Percentiles rank a stretch among this genome's conserved stretches.
Evolutionary conservation across 2,888 invertebrate species (phyloP).

Genomic region (Eledone cirrhosa): DNA sequence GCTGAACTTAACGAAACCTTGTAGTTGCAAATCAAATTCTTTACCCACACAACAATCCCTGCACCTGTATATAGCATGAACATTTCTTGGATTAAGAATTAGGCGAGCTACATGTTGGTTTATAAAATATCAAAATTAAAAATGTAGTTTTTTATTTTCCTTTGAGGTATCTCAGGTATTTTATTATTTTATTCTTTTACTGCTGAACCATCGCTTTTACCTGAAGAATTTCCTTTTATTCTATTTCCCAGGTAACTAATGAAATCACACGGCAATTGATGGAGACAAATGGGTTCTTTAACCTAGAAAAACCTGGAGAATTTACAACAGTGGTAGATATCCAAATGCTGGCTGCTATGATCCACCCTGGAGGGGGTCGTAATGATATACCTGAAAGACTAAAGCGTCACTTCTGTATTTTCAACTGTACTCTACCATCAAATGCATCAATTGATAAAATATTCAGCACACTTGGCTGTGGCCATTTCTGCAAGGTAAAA

Average conservation of each 20-base stretch:
- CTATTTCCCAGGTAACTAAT: slow-evolving; percentile 66
- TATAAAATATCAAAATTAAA: no score
- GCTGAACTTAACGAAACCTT: no score
- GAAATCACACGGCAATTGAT: slow-evolving; percentile 96
- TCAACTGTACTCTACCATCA: slow-evolving; percentile 93
- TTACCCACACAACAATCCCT: no score
- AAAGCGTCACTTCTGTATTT: slow-evolving; percentile 91
- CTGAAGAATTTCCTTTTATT: no score
- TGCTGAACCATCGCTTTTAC: no score
- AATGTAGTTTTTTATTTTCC: no score
- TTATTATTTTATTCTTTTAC: no score
- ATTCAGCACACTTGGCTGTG: slow-evolving; percentile 73
- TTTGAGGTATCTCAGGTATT: no score
- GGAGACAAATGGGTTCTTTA: slow-evolving; percentile 98
- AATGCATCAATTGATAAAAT: slow-evolving; percentile 92
- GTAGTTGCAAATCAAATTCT: no score
- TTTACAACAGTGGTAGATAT: slow-evolving; percentile 91
- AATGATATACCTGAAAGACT: slow-evolving; percentile 94
- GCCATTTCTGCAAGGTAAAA: slow-evolving; percentile 63
- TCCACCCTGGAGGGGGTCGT: slow-evolving; percentile 83
- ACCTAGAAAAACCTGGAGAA: slow-evolving; percentile 95
- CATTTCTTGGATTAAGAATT: no score
- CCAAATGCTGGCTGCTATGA: slow-evolving; percentile 93
- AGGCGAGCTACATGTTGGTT: no score
- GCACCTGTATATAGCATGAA: no score